Base-by-base conservation (phyloP, 2,888 invertebrate species). In the Drosophila putrida region DNA sequence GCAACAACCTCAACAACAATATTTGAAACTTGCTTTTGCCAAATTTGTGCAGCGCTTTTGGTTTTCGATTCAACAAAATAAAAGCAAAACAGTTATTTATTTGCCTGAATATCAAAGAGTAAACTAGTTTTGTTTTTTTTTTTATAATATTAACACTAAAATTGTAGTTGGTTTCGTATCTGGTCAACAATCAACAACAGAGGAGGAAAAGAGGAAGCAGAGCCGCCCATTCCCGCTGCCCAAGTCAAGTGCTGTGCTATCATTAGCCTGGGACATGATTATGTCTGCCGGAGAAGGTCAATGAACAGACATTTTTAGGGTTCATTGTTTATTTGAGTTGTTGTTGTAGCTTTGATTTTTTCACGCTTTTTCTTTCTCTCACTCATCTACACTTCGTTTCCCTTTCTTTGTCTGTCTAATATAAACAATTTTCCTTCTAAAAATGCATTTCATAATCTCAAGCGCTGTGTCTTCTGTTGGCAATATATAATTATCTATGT, bases 281-380 rank as follows among this genome's bases (percentile, higher is more conserved):
- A 72, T 73, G 69, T 70, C 58, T 59, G 60, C 39, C 69, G 65
- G 64, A 73, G 64, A 73, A 71, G 88, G 80, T 85, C 88, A 83
- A 82, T 79, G 82, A 69, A 79, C 85, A 76, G 70, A 47, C 69
- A 41, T 55, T 71, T 85, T 78, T 87, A 82, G 74, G 72, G 88
- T 84, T 87, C 80, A 87, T 84, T 79, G 80, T 74, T 88, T 87
- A 66, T 74, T 74, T 76, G 50, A 20, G 39, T 5, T 70, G 55
- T 25, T 50, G 33, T 47, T 57, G 38, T 59, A 53, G 59, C 53
- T 79, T 69, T 75, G 72, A 76, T 71, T 79, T 71, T 62, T 43
- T 60, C 38, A 49, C 39, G 59, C 50, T 43, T 41, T 38, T 49
- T 63, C 54, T 33, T 27, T 44, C 46, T n/a, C 59, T 27, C 10